phyloP scores from a whole-genome alignment of 2,888 invertebrate genomes.

The Mechanitis messenoides region DNA sequence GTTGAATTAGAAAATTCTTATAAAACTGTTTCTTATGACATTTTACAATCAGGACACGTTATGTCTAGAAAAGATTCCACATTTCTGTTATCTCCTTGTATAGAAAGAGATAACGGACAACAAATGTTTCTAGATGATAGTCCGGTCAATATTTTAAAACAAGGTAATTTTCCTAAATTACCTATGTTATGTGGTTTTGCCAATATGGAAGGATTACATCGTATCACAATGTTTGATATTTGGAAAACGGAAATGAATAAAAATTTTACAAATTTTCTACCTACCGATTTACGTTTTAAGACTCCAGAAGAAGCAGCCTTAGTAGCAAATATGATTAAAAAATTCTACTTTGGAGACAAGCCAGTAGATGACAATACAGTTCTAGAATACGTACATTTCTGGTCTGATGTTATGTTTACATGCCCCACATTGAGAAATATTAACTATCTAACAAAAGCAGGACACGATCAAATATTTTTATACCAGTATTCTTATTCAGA shows the following conservation, averaged over 20 bases:
- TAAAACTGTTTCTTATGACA: slow-evolving; percentile 37
- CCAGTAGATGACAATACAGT: slow-evolving; percentile 30
- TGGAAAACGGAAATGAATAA: slow-evolving; percentile 47
- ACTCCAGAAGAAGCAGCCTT: slow-evolving; percentile 34
- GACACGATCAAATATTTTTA: slow-evolving; percentile 37
- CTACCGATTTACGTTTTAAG: slow-evolving; percentile 43
- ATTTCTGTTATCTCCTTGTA: slow-evolving; percentile 36
- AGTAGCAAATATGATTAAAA: slow-evolving; percentile 34
- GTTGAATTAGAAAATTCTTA: slow-evolving; percentile 47
- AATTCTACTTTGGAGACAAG: slow-evolving; percentile 46
- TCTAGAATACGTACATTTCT: slow-evolving; percentile 35
- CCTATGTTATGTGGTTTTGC: slow-evolving; percentile 47
- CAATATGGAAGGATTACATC: slow-evolving; percentile 41
- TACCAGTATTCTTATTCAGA: slow-evolving; percentile 46
- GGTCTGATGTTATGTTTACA: slow-evolving; percentile 49
- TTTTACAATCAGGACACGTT: slow-evolving; percentile 30
- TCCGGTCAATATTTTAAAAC: slow-evolving; percentile 43
- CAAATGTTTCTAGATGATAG: slow-evolving; percentile 41
- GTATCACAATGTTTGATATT: slow-evolving; percentile 30
- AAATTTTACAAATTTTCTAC: slow-evolving; percentile 49
- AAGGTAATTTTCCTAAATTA: slow-evolving; percentile 39
- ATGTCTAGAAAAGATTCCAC: slow-evolving; percentile 30
- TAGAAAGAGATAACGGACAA: slow-evolving; percentile 38
- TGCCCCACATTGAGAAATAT: slow-evolving; percentile 39
- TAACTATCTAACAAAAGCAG: slow-evolving; percentile 33